Percentiles rank a stretch among this genome's conserved stretches.
Conservation (phyloP, 2,888 invertebrate genomes). For the Calephelis perditalis region DNA sequence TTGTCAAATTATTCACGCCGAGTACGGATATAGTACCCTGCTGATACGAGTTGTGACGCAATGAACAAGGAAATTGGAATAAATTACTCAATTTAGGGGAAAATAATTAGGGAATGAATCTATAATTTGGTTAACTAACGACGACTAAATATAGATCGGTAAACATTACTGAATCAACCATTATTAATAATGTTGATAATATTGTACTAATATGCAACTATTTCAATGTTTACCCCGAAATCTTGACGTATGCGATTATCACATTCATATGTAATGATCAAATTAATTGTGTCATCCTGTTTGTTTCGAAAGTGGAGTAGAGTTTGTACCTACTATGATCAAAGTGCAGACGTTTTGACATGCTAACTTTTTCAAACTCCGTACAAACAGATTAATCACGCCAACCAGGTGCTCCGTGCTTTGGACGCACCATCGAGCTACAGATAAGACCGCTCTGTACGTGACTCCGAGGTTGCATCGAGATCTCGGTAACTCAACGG, state of each 20-base stretch:
- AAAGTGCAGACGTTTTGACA: background rate
- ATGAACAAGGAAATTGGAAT: too few relatives aligned
- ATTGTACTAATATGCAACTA: background rate
- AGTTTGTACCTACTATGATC: background rate
- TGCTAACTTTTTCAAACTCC: background rate
- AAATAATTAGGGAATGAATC: too few relatives aligned
- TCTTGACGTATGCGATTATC: background rate
- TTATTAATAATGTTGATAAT: too few relatives aligned
- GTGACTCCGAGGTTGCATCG: background rate
- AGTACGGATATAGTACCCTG: too few relatives aligned
- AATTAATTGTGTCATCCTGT: background rate
- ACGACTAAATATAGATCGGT: background rate
- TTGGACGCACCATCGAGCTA: background rate
- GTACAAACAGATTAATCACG: background rate
- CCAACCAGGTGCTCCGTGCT: background rate
- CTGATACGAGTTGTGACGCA: too few relatives aligned
- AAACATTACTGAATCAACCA: too few relatives aligned
- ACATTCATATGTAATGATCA: background rate
- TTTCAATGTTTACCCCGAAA: background rate
- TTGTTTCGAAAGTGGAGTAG: background rate
- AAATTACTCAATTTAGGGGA: too few relatives aligned
- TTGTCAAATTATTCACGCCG: too few relatives aligned
- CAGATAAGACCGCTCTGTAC: background rate
- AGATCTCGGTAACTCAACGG: too few relatives aligned
- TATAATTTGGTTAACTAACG: too few relatives aligned